A percentile compares a stretch with the other conserved stretches of the same genome.
Evolutionary conservation across 92 coral and sea anemone genomes (phyloP).

Genomic region (Palythoa grandiflora): DNA sequence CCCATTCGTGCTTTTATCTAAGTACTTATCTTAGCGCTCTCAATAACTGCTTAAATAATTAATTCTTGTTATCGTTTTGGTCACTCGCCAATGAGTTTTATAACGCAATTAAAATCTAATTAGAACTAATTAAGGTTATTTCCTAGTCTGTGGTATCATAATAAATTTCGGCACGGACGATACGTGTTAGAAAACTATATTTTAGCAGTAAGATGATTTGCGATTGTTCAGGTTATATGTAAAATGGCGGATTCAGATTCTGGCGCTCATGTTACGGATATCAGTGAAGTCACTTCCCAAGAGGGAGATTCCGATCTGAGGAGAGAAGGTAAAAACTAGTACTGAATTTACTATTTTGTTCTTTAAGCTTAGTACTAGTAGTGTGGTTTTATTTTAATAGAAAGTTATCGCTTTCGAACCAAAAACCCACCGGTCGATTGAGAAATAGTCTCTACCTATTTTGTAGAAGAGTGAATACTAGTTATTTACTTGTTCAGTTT

Average conservation of each 20-base stretch:
- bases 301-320: constrained; percentile 72
- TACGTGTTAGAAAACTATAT: background rate
- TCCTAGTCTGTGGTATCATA: constrained; percentile 1
- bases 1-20: background rate
- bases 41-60: background rate
- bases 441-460: too few relatives aligned
- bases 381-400: background rate
- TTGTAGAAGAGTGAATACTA: too few relatives aligned
- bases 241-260: constrained; percentile 93
- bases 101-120: background rate
- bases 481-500: too few relatives aligned
- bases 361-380: background rate
- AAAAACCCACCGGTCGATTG: background rate
- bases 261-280: constrained; percentile 88
- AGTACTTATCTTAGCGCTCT: background rate
- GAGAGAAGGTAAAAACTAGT: constrained; percentile 65
- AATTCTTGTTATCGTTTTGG: constrained; percentile 1
- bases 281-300: constrained; percentile 63
- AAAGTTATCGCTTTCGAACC: background rate
- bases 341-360: background rate
- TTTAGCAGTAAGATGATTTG: background rate
- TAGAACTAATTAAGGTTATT: constrained; percentile 19
- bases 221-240: background rate
- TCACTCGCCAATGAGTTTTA: background rate
- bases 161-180: background rate